Evolutionary conservation across 1,140 invertebrate genomes (phyloP), one percentile per base, ranked within the genome.

Genomic region (Stenopsyche tienmushanensis): DNA sequence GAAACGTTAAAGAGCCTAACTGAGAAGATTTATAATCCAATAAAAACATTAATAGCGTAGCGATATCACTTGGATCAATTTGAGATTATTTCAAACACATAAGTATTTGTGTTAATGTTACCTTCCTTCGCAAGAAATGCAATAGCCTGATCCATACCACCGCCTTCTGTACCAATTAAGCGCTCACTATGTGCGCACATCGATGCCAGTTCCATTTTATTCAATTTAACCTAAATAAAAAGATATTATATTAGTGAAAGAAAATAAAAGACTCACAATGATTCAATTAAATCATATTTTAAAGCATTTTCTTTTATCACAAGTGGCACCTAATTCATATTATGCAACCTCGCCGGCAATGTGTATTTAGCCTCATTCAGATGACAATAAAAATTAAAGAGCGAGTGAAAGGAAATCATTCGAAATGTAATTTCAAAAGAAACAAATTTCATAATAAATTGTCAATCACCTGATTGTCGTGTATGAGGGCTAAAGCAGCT

Each of bases 71-170:
- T n/a, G n/a, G n/a, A n/a, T n/a, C n/a, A n/a, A n/a, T n/a, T n/a
- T n/a, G n/a, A n/a, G n/a, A n/a, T n/a, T n/a, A n/a, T n/a, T n/a
- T n/a, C n/a, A n/a, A 9, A 41, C 8, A 41, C 34, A 41, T 41
- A 41, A 41, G n/a, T 9, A 41, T 77, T 9, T 41, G n/a, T n/a
- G n/a, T n/a, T n/a, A n/a, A 41, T 13, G 3, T 21, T 26, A 85
- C 94, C 94, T 77, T 86, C 78, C 74, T 91, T 86, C 1, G 93
- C 96, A 17, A 99, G 84, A 79, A 98, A 94, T 52, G 93, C 93
- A 72, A 98, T 98, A 0, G 97, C 96, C 82, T 99, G 98, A 78
- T 99, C 98, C 98, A 99, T 99, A 67, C 97, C 97, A 39, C 97
- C 98, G 24, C 97, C 96, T 80, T 96, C 87, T 7, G 92, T 95